A percentile compares a stretch with the other conserved stretches of the same genome.
Evolutionary conservation across 1,140 invertebrate genomes (phyloP).

Genomic region (Drosophila ficusphila): DNA sequence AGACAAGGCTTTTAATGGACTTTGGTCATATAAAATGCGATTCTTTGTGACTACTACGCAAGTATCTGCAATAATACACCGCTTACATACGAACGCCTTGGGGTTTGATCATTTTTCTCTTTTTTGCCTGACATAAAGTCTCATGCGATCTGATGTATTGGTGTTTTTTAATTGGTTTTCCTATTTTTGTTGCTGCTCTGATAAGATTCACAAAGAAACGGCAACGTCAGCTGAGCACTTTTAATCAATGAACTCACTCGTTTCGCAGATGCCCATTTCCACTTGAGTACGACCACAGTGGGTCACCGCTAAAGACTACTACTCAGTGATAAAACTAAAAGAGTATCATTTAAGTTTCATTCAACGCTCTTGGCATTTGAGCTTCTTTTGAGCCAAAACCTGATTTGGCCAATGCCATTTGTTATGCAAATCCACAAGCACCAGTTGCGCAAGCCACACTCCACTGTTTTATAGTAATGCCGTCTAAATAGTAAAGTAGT

Average conservation of each 20-base stretch:
- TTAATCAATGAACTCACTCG: constrained; percentile 75
- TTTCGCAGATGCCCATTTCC: constrained; percentile 37
- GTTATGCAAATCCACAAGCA: constrained; percentile 11
- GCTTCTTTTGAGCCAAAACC: constrained; percentile 20
- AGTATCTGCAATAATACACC: constrained; percentile 30
- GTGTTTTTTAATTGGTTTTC: constrained; percentile 63
- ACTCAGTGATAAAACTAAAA: too few relatives aligned
- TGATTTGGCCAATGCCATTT: constrained; percentile 25
- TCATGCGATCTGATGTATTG: constrained; percentile 28
- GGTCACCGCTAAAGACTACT: not conserved
- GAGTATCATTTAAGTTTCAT: not conserved
- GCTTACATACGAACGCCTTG: constrained; percentile 11
- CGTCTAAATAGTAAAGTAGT: constrained; percentile 12
- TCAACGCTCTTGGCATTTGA: not conserved
- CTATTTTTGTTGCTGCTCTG: constrained; percentile 46
- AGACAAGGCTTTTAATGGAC: constrained; percentile 20
- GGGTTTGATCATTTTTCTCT: constrained; percentile 23
- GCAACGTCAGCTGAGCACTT: constrained; percentile 65
- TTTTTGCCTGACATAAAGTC: constrained; percentile 13
- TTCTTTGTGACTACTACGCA: constrained; percentile 14
- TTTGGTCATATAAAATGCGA: constrained; percentile 25
- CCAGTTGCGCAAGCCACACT: constrained; percentile 13
- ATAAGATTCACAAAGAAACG: constrained; percentile 71
- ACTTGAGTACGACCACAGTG: constrained; percentile 38
- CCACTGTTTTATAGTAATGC: constrained; percentile 22